A percentile compares a stretch with the other conserved stretches of the same genome.
phyloP scores from a whole-genome alignment of 2,113 vertebrate genomes.

The Myanophis thanlyinensis region DNA sequence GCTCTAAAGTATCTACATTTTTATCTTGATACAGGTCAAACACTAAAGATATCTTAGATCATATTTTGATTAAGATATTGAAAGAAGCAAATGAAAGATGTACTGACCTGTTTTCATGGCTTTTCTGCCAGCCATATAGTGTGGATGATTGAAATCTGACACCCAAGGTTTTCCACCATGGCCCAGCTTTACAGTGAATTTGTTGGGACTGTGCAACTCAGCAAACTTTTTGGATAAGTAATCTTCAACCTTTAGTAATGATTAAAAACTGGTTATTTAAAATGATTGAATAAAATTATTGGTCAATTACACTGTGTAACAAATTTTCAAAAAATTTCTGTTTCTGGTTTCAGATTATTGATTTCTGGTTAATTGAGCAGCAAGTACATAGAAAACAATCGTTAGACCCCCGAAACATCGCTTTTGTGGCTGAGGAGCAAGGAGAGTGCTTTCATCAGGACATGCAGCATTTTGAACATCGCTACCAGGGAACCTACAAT shows the following conservation, averaged over 20 bases:
- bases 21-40: background rate
- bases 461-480: too few relatives aligned
- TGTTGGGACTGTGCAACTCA: slow-evolving; percentile 86
- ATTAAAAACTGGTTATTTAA: background rate
- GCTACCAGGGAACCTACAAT: too few relatives aligned
- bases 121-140: slow-evolving; percentile 91
- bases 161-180: slow-evolving; percentile 96
- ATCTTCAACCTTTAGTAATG: slow-evolving; percentile 74
- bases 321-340: too few relatives aligned
- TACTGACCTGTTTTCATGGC: slow-evolving; percentile 89
- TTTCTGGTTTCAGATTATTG: too few relatives aligned
- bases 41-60: background rate
- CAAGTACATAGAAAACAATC: too few relatives aligned
- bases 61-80: background rate
- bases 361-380: too few relatives aligned
- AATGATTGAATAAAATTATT: background rate
- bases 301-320: too few relatives aligned
- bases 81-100: background rate
- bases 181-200: slow-evolving; percentile 81
- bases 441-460: too few relatives aligned
- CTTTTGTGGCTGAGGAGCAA: too few relatives aligned
- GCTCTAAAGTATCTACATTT: background rate
- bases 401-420: too few relatives aligned
- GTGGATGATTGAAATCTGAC: slow-evolving; percentile 93
- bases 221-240: slow-evolving; percentile 84